phyloP scores from a whole-genome alignment of 2,888 invertebrate genomes.

The Stenurella melanura region DNA sequence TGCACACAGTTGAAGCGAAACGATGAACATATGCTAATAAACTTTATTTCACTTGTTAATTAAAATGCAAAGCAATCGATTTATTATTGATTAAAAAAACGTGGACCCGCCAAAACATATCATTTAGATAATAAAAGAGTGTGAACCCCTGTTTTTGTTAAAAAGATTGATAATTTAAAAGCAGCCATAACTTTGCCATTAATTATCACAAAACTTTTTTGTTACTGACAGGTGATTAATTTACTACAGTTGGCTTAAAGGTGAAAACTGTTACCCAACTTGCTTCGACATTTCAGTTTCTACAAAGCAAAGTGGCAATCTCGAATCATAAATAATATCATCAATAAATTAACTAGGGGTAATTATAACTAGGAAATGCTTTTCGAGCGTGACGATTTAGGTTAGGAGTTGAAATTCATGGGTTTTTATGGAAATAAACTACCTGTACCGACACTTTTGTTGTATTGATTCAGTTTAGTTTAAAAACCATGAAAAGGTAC shows the following conservation, averaged over 20 bases:
- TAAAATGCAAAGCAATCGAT: too few species aligned
- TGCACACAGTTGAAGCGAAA: too few species aligned
- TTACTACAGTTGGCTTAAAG: constrained; percentile 5
- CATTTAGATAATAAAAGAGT: too few species aligned
- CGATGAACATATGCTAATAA: too few species aligned
- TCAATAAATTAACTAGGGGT: constrained; percentile 20
- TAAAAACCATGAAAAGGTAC: neutral
- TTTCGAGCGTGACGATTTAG: neutral
- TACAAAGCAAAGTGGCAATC: neutral
- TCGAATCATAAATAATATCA: constrained; percentile 11
- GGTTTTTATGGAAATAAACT: neutral
- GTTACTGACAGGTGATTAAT: constrained; percentile 21
- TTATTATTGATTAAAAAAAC: too few species aligned
- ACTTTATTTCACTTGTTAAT: too few species aligned
- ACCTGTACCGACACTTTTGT: neutral
- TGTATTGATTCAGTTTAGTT: neutral
- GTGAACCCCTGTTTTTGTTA: neutral
- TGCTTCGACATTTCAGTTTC: constrained; percentile 14
- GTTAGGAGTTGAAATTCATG: constrained; percentile 14
- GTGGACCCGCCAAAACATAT: too few species aligned
- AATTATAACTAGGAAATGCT: constrained; percentile 20
- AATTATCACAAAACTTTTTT: neutral
- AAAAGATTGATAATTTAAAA: neutral
- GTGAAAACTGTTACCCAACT: constrained; percentile 30
- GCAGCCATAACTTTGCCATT: neutral